Evolutionary conservation across 2,888 invertebrate species (phyloP), one percentile per base, ranked within the genome.

Genomic region (Meiosimyza decipiens): DNA sequence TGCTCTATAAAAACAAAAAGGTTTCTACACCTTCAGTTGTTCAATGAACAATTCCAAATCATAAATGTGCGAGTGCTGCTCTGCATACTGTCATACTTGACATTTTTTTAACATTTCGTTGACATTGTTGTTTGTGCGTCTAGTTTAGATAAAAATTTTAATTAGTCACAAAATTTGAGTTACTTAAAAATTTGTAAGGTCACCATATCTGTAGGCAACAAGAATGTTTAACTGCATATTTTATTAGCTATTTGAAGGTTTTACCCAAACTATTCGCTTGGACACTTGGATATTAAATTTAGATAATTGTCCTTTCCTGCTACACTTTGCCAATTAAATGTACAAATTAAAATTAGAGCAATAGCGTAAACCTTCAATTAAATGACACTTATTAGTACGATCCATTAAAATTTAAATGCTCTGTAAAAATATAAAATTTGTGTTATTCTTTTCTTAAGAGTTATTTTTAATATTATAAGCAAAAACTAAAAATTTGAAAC

Each of bases 151-250:
- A 18, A 11, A 63, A 63, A 18, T 63, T 63, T 63, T 63, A 63
- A 63, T 63, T 63, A 63, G 50, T 50, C 13, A 40, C 40, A 49
- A 63, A 47, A 63, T 63, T 63, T 63, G 49, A 63, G 22, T 40
- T 40, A 9, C 40, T 40, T 40, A 40, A 40, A 40, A 40, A 40
- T 40, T 40, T 40, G 9, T 40, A 40, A 40, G 40, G 40, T 9
- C 40, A 40, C 9, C 9, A 40, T 40, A 40, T 40, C 40, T 40
- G 40, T 9, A 9, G 40, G 6, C 57, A 57, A 18, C 57, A 28
- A 15, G 57, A 57, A 28, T 28, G 12, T 22, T 15, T 40, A 57
- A 18, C 9, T 55, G 57, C 22, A 22, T 9, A 40, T 40, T 40
- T 63, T 63, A 18, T 49, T 22, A 50, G 49, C 2, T 6, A 7